Evolutionary conservation across 2,888 invertebrate species (phyloP), one percentile per base, ranked within the genome.

Genomic region (Macrophya alboannulata): DNA sequence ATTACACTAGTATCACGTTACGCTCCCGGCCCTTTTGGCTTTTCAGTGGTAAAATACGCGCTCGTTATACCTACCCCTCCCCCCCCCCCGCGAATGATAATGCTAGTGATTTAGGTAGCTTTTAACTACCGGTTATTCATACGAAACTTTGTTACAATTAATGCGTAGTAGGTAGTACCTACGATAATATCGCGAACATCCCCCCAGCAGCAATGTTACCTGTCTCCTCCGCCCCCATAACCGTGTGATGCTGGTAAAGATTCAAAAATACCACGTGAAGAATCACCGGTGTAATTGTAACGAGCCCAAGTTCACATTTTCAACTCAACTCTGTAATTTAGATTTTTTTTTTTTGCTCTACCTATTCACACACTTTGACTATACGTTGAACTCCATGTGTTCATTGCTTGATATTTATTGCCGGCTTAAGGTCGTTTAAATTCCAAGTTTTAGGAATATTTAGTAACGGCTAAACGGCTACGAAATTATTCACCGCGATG

Each of bases 51-150:
- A 21, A 68, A 65, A 68, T 51, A 48, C 83, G 40, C 48, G 31
- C 48, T 51, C 68, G 65, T 48, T 68, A 82, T 88, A 87, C 86
- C 88, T 87, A 86, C 87, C 86, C 86, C 87, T 59, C 17, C 68
- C 31, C 21, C 40, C n/a, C 43, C 51, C n/a, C 3, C 74, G 21
- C 85, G 77, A 79, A 85, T 85, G 85, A 85, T 79, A 85, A 85
- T 85, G 77, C 81, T 55, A 68, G 85, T 85, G 51, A 85, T 85
- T 85, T 82, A 85, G 85, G 81, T 85, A n/a, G 81, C 48, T 72
- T 81, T 79, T 85, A 85, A 85, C 85, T 85, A 81, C 45, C 65
- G 40, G 77, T 62, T 65, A 85, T 85, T 85, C 77, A 77, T 77
- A 37, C 77, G 62, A 81, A 81, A 81, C 62, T 81, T 81, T 81